Conservation (phyloP, 2,113 vertebrate species). For the Campylomormyrus tamandua region DNA sequence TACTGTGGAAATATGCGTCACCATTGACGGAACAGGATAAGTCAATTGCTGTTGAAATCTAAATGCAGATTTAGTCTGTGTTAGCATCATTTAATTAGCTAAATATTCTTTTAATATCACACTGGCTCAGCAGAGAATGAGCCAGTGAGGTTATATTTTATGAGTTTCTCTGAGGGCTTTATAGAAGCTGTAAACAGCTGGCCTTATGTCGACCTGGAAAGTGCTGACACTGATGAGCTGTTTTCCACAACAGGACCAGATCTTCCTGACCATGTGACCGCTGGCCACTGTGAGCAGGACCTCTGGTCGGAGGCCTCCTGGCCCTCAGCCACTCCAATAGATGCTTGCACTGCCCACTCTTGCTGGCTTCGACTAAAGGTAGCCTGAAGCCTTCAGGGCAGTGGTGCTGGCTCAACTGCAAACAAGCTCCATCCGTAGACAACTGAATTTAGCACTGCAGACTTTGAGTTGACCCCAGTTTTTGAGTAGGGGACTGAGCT, state of each 20-base stretch:
- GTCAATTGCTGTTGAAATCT: not conserved
- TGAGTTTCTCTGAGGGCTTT: not conserved
- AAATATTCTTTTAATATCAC: not conserved
- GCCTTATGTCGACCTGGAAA: not conserved
- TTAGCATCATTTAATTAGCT: not conserved
- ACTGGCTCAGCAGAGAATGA: not conserved
- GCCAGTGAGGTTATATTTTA: not conserved
- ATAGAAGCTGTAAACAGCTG: not conserved
- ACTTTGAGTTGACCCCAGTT: not conserved
- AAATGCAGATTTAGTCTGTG: not conserved
- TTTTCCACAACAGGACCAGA: not conserved
- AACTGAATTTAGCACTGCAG: not conserved
- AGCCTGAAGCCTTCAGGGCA: not conserved
- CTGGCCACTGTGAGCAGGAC: not conserved
- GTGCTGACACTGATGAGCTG: constrained; percentile 4
- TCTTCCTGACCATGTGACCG: not conserved
- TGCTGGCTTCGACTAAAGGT: not conserved
- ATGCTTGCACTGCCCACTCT: not conserved
- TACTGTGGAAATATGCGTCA: not conserved
- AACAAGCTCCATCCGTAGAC: not conserved
- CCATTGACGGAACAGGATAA: not conserved
- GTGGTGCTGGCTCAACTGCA: not conserved
- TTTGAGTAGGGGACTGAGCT: not conserved
- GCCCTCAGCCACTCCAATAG: not conserved
- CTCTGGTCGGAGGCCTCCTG: not conserved